A percentile compares a stretch with the other conserved stretches of the same genome.
phyloP scores from a whole-genome alignment of 1,140 invertebrate genomes.

The Plodia interpunctella region DNA sequence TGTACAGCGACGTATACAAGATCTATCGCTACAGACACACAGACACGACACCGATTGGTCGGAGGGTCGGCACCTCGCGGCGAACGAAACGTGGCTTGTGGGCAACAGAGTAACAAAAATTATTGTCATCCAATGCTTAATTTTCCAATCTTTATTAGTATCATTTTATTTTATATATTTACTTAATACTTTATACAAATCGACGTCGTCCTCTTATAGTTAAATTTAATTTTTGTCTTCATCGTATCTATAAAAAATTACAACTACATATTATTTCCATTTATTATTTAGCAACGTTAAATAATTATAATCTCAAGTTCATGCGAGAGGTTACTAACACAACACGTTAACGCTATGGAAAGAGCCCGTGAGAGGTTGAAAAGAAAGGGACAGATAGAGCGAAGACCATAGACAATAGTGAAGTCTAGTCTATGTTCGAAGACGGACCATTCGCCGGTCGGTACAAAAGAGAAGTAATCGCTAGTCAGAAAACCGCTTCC shows the following conservation, averaged over 20 bases:
- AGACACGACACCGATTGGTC: slow-evolving; percentile 71
- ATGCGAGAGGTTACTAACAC: not conserved
- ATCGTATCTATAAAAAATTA: slow-evolving; percentile 55
- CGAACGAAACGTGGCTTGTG: not conserved
- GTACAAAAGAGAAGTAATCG: slow-evolving; percentile 52
- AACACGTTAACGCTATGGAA: not conserved
- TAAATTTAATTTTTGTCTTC: slow-evolving; percentile 34
- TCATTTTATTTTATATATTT: slow-evolving; percentile 42
- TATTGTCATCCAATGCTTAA: slow-evolving; percentile 76
- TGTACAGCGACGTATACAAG: slow-evolving; percentile 25
- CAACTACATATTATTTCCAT: slow-evolving; percentile 41
- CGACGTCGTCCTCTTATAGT: slow-evolving; percentile 45
- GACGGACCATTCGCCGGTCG: not conserved
- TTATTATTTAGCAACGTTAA: not conserved
- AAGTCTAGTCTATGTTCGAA: too few relatives aligned
- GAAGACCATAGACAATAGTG: not conserved
- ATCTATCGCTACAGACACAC: slow-evolving; percentile 35
- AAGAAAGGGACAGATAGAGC: not conserved
- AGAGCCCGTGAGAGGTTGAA: not conserved
- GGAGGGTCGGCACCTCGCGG: slow-evolving; percentile 12
- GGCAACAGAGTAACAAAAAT: slow-evolving; percentile 61
- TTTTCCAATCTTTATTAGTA: slow-evolving; percentile 59
- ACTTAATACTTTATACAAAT: slow-evolving; percentile 66
- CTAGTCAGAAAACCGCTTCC: slow-evolving; percentile 25
- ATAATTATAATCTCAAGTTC: slow-evolving; percentile 4